Conservation (phyloP, 2,113 vertebrate species). For the Sturnira hondurensis region DNA sequence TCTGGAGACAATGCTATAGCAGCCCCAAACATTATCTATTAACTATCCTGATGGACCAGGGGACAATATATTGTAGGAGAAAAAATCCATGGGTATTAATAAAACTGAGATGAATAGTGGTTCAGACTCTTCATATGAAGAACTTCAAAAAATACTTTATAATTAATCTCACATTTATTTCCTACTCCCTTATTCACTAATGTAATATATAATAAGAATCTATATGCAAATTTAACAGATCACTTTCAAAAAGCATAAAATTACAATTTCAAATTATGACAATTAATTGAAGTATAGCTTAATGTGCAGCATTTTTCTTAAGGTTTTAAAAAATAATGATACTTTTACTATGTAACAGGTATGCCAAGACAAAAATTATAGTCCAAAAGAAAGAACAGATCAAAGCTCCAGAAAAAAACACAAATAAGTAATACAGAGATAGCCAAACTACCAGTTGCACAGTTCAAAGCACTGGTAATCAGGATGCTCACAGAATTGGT, state of each 20-base stretch:
- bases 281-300: background rate
- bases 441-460: no score
- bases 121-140: background rate
- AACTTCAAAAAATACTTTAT: background rate
- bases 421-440: no score
- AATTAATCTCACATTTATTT: background rate
- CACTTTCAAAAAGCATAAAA: background rate
- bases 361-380: no score
- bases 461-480: no score
- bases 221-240: background rate
- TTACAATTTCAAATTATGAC: background rate
- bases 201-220: background rate
- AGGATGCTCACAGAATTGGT: no score
- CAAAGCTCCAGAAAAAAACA: no score
- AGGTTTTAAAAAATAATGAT: background rate
- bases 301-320: background rate
- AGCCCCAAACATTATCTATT: background rate
- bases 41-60: background rate
- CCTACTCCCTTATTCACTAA: background rate
- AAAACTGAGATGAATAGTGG: background rate
- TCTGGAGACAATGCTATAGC: background rate
- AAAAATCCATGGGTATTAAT: background rate
- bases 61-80: background rate
- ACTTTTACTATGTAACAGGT: no score
- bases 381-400: no score